Conservation (phyloP, 2,888 invertebrate genomes). For the Matsumyia berberina region DNA sequence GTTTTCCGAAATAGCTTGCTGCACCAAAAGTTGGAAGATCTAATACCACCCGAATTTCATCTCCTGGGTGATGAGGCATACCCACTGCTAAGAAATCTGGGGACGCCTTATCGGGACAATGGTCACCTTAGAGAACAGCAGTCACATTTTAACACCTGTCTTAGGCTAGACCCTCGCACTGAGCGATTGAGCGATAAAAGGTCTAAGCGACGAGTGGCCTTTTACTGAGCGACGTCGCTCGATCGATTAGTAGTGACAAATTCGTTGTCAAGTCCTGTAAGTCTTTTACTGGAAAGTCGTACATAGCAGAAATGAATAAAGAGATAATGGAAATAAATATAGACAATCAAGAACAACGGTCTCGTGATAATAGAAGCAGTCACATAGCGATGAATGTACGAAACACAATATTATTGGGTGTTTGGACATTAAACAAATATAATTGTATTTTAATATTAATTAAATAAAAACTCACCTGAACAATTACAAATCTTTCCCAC, state of each 20-base stretch:
- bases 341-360: constrained; percentile 20
- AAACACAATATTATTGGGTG: constrained; percentile 13
- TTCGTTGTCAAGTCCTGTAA: too few species aligned
- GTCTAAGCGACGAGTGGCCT: too few species aligned
- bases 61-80: not conserved
- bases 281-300: too few species aligned
- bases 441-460: constrained; percentile 3
- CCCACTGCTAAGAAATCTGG: not conserved
- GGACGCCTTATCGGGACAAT: not conserved
- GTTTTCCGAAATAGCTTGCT: too few species aligned
- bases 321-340: constrained; percentile 9
- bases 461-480: constrained; percentile 24
- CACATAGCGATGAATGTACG: constrained; percentile 5
- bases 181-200: too few species aligned
- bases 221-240: too few species aligned
- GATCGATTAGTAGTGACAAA: too few species aligned
- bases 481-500: constrained; percentile 17
- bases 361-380: constrained; percentile 6
- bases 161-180: too few species aligned
- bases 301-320: constrained; percentile 28
- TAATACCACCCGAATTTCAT: not conserved
- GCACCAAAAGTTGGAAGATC: too few species aligned
- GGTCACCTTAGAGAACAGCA: not conserved
- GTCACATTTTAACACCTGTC: not conserved
- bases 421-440: constrained; percentile 1